Evolutionary conservation across 1,140 invertebrate species (phyloP), one percentile per base, ranked within the genome.

Genomic region (Tetragnatha versicolor): DNA sequence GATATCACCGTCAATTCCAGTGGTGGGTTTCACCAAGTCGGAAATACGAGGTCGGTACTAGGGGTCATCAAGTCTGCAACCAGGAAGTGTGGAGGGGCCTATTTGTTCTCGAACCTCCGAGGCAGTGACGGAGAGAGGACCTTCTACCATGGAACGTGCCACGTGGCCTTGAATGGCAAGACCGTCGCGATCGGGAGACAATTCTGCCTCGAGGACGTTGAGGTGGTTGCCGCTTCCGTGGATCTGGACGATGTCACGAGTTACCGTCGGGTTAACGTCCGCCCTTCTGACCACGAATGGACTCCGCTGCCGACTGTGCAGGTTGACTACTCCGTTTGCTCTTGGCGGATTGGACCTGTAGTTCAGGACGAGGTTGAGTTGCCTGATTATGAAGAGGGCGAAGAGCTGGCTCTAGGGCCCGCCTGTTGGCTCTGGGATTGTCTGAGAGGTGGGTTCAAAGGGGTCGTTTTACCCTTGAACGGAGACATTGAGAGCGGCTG

Each of bases 371-470:
- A 72, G 31, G 51, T 83, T 22, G 72, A 47, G 42, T 17, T 69
- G 9, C 79, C 70, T 20, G 61, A 66, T 22, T 81, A 68, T 63
- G 58, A 81, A 33, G 90, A 94, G 0, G 93, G 96, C 85, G 93
- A 97, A 86, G 95, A 97, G 87, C 95, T 96, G 37, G 33, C 77
- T 22, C 86, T 93, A 82, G 95, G 94, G 0, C 96, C 96, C 5
- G 96, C 97, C 3, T 96, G 95, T 83, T 99, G 97, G 97, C 87
- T 99, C 0, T 99, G 98, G 98, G 97, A 99, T 85, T 99, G 99
- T 86, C 87, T 99, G 1, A 88, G 93, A 75, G 94, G 93, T 10
- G 93, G 94, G 3, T 94, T 98, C 86, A 94, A 94, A 39, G 98
- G 98, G 3, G 99, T 95, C 86, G 98, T 99, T 83, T 86, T 99